Evolutionary conservation across 2,888 invertebrate species (phyloP), one percentile per base, ranked within the genome.

Genomic region (Ptychoptera contaminata): DNA sequence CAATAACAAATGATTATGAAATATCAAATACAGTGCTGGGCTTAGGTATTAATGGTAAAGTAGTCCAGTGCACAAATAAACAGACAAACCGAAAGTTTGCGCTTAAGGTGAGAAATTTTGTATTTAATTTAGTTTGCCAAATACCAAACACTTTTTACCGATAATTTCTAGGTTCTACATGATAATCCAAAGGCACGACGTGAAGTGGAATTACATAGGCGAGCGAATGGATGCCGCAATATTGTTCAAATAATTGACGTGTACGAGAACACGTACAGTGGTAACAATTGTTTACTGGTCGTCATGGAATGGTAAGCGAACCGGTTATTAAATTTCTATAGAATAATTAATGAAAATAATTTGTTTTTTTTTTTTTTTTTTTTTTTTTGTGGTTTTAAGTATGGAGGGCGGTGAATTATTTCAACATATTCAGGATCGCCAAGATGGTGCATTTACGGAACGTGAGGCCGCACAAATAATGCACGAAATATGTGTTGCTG

Each of bases 401-500:
- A 97, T 98, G 97, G 91, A 90, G 62, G 97, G 97, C 5, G 97
- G 97, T 1, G 97, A 98, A 64, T 71, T 98, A 47, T 98, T 98
- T 69, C 86, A 88, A 61, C 75, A 94, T 59, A 98, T 98, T 60
- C 96, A 98, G 69, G 92, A 94, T 54, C 77, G 88, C 52, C 81
- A 85, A 48, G 91, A 93, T 55, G 86, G 87, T 5, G 92, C 96
- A 23, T 98, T 98, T 67, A 97, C 94, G 8, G 97, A 98, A 67
- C 71, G 96, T 68, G 92, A 92, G 67, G 91, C 90, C 42, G 90
- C 91, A 39, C 81, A 87, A 71, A 85, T 97, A 57, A 94, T 97
- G 83, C 82, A 86, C 60, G 91, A 93, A 60, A 96, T 98, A 55
- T 93, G 93, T 62, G 81, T 86, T 40, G 96, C 97, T 1, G 90